Evolutionary conservation across 2,113 vertebrate genomes (phyloP), one percentile per base, ranked within the genome.

Genomic region (Rynchops niger): DNA sequence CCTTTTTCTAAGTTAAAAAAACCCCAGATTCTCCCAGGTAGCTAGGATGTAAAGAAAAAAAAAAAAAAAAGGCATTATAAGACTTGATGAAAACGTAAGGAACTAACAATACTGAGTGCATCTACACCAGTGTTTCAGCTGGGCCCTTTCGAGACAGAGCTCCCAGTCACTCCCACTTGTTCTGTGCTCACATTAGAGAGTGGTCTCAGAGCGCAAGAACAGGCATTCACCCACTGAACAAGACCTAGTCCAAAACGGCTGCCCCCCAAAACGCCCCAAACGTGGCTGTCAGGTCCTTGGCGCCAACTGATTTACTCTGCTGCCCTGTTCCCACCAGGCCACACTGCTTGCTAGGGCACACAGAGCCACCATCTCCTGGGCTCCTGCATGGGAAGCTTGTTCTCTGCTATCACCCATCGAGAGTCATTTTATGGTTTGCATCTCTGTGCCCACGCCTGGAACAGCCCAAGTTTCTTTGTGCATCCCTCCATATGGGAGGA

Each of bases 401-500:
- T 90, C 62, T 40, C 59, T 61, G n/a, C 40, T 58, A 22, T 55
- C 67, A 86, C 15, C 34, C 71, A 27, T 1, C 0, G 0, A 49
- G 15, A 76, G 27, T 29, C 27, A 62, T 25, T 62, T 55, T 3
- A 53, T 2, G 22, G 88, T 86, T 34, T 4, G 6, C 52, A 53
- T 23, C 69, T 45, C 83, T 12, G 30, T 18, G 34, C 15, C 9
- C 23, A 2, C 4, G 23, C 38, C 25, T 49, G 53, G 70, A 66
- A 43, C 26, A 21, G 19, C 1, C 0, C 0, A 1, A 56, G 52
- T 67, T 49, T 42, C 63, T 43, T 2, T 2, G 0, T 6, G 38
- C 14, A 19, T 16, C 53, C 63, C 50, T 84, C 81, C 25, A 52
- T 7, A 1, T 0, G 1, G 27, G 40, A 95, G 40, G 38, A 72